Base-by-base conservation (phyloP, 2,113 vertebrate genomes). In the Apus apus region DNA sequence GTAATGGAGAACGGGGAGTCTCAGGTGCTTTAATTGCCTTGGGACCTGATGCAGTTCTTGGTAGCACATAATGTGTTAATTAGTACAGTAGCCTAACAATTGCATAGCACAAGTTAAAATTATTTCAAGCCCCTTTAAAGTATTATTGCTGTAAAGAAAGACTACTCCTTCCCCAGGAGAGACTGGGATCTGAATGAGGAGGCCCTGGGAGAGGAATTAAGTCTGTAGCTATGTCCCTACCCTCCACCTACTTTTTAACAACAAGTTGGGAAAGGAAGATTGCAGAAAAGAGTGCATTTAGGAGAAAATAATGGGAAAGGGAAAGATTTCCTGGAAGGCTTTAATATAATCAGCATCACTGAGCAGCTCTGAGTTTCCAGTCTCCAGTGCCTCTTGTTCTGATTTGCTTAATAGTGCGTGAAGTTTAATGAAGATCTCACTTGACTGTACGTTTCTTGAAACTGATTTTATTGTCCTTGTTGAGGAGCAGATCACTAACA, bases 251-350 rank as follows among this genome's bases (percentile, higher is more conserved):
- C 12, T n/a, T 38, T 81, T 87, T 48, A 30, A 57, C 23, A 36
- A 36, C 15, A 64, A 29, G 19, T 56, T 56, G 71, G 20, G 30
- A 87, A 90, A 66, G 34, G n/a, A 82, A 79, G 8, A 72, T 30
- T 50, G 20, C 27, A 64, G 29, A 20, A 71, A 29, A 89, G 75
- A 8, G 8, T 36, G 8, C 48, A 25, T 68, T 84, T 78, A 50
- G 62, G 27, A 87, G 45, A 46, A 43, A 51, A 43, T 16, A 54
- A 58, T 46, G 22, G 20, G 54, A 82, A 91, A 56, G 45, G 15
- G 75, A 65, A 53, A 62, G 27, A 43, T 51, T 94, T 96, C 56
- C 67, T 88, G 67, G 48, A 94, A 94, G 46, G 30, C 21, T 82
- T 70, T 94, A 54, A 30, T 87, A 21, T 54, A 32, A 64, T 77